phyloP scores from a whole-genome alignment of 2,888 invertebrate genomes.

The Agrochola lota region DNA sequence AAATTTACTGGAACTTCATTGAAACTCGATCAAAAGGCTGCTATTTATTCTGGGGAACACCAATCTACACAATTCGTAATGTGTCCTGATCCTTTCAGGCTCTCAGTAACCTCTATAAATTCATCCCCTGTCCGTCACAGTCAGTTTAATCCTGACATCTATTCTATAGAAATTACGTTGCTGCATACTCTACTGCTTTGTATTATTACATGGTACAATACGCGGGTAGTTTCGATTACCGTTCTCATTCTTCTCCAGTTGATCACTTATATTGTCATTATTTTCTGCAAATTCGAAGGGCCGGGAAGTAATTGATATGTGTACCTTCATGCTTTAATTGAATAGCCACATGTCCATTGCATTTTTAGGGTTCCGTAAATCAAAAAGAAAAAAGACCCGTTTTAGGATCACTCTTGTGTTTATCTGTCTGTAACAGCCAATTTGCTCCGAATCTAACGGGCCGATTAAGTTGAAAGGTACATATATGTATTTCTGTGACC shows the following conservation, averaged over 20 bases:
- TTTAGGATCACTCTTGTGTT: no score
- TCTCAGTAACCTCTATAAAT: constrained; percentile 36
- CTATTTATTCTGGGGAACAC: neutral
- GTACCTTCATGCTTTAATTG: neutral
- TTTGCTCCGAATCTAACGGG: no score
- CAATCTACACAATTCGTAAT: constrained; percentile 6
- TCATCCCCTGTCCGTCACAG: constrained; percentile 45
- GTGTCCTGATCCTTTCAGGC: constrained; percentile 12
- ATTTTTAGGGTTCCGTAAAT: neutral
- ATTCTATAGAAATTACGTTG: constrained; percentile 3
- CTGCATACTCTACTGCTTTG: neutral
- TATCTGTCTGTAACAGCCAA: no score
- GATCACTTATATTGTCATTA: neutral
- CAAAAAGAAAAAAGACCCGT: no score
- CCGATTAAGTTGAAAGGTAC: no score
- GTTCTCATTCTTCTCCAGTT: neutral
- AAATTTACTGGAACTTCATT: neutral
- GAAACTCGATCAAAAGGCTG: neutral
- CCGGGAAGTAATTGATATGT: neutral
- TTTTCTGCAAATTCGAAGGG: neutral
- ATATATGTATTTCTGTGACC: no score
- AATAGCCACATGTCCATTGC: neutral
- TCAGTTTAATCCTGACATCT: constrained; percentile 30
- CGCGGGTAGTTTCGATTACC: neutral
- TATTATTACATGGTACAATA: neutral